phyloP scores from a whole-genome alignment of 2,888 invertebrate species.

The Cyclophora punctaria region DNA sequence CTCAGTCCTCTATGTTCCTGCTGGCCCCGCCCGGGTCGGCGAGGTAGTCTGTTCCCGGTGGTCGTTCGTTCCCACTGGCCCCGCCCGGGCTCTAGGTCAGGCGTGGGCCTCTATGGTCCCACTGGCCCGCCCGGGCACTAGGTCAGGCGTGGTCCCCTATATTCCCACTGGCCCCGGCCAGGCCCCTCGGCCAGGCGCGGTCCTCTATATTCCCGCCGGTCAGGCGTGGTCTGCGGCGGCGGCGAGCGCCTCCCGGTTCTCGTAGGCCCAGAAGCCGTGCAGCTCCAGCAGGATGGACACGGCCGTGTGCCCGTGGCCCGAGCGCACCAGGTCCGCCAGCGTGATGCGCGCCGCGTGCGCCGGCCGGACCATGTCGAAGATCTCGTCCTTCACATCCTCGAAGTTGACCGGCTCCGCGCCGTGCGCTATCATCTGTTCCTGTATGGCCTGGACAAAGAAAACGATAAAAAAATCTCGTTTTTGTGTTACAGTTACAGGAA shows the following conservation, averaged over 20 bases:
- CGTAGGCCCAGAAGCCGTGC: slow-evolving; percentile 97
- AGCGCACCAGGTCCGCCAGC: slow-evolving; percentile 85
- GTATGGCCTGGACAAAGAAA: slow-evolving; percentile 80
- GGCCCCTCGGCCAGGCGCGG: background rate
- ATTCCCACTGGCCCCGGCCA: too few species aligned
- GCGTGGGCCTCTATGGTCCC: too few species aligned
- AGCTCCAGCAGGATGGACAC: slow-evolving; percentile 95
- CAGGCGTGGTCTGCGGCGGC: slow-evolving; percentile 79
- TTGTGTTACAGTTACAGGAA: too few species aligned
- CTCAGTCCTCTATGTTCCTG: too few species aligned
- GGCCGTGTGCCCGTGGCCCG: slow-evolving; percentile 95
- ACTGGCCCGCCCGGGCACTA: too few species aligned
- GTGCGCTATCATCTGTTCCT: slow-evolving; percentile 90
- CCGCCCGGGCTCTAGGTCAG: too few species aligned
- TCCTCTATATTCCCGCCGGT: background rate
- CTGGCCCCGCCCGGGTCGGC: too few species aligned
- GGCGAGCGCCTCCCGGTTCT: slow-evolving; percentile 89
- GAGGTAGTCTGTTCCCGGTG: too few species aligned
- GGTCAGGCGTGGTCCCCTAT: background rate
- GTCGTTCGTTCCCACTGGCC: too few species aligned
- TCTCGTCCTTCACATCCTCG: slow-evolving; percentile 96
- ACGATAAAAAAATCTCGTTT: too few species aligned
- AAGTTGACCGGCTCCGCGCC: slow-evolving; percentile 93
- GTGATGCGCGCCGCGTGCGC: slow-evolving; percentile 89
- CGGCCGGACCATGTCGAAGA: slow-evolving; percentile 98